Percentiles rank a stretch among this genome's conserved stretches.
Evolutionary conservation across 2,113 vertebrate genomes (phyloP).

Genomic region (Nannobrachium achirus): DNA sequence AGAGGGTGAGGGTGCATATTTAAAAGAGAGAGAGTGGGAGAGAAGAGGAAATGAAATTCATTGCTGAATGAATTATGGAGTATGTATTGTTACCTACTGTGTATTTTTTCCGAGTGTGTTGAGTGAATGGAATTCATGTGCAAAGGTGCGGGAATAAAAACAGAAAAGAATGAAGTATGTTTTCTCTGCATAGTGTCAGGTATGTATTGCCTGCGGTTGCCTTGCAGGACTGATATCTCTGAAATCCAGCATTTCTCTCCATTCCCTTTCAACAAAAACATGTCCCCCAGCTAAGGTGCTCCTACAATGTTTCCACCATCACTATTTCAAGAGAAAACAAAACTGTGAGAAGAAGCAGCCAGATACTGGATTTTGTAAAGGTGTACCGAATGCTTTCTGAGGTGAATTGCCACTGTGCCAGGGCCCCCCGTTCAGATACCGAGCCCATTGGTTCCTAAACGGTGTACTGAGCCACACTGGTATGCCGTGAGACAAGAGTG

Average conservation of each 20-base stretch:
- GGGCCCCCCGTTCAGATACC: neutral
- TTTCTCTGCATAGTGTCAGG: slow-evolving; percentile 65
- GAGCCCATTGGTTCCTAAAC: too few relatives aligned
- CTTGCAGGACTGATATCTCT: slow-evolving; percentile 81
- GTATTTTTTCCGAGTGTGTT: slow-evolving; percentile 63
- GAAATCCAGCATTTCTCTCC: slow-evolving; percentile 77
- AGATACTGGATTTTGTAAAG: slow-evolving; percentile 74
- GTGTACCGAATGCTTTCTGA: slow-evolving; percentile 59
- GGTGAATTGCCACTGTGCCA: slow-evolving; percentile 50
- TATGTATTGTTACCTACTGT: slow-evolving; percentile 69
- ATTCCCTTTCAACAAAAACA: slow-evolving; percentile 80
- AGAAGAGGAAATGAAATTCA: slow-evolving; percentile 74
- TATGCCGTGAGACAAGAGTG: too few relatives aligned
- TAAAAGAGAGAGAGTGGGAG: slow-evolving; percentile 22
- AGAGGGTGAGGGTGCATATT: slow-evolving; percentile 47
- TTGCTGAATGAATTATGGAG: slow-evolving; percentile 76
- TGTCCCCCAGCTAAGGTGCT: slow-evolving; percentile 78
- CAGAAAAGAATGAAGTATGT: slow-evolving; percentile 65
- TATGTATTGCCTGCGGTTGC: slow-evolving; percentile 80
- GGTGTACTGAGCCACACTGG: too few relatives aligned
- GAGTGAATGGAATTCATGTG: slow-evolving; percentile 68
- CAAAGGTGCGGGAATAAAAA: slow-evolving; percentile 68
- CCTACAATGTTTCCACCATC: slow-evolving; percentile 72
- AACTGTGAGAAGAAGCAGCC: slow-evolving; percentile 72
- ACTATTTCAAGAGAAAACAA: slow-evolving; percentile 82